Conservation (phyloP, 2,888 invertebrate genomes). For the Caenorhabditis wallacei region DNA sequence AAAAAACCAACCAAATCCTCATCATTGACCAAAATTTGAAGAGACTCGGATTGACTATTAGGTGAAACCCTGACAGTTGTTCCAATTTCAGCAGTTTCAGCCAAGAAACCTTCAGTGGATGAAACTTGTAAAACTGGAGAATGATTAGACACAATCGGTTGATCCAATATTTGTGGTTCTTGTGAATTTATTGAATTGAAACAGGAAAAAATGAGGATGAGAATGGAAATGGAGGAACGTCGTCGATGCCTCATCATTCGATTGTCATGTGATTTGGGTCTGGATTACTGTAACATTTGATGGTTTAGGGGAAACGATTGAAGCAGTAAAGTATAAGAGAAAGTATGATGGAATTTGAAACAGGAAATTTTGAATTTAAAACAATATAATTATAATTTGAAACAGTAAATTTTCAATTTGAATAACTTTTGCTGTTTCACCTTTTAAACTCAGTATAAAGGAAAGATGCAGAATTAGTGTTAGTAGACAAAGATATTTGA, state of each 20-base stretch:
- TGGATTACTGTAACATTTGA: constrained; percentile 1
- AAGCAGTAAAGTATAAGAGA: neutral
- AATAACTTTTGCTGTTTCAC: too few species aligned
- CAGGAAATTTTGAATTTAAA: too few species aligned
- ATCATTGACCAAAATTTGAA: constrained; percentile 83
- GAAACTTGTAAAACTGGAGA: constrained; percentile 77
- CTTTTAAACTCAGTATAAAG: too few species aligned
- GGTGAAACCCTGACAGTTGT: constrained; percentile 80
- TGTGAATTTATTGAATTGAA: neutral
- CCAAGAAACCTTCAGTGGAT: constrained; percentile 80
- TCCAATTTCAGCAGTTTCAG: constrained; percentile 81
- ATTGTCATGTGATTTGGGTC: constrained; percentile 30
- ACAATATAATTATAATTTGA: too few species aligned
- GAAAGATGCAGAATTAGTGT: too few species aligned
- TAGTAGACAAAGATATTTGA: too few species aligned
- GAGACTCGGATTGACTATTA: constrained; percentile 74
- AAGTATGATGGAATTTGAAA: too few species aligned
- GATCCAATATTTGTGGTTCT: constrained; percentile 39
- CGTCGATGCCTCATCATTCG: constrained; percentile 52
- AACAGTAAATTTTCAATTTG: too few species aligned
- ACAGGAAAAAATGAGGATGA: neutral
- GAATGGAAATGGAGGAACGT: constrained; percentile 20
- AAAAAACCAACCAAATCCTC: constrained; percentile 78
- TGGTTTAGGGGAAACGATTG: neutral
- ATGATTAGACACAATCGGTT: constrained; percentile 58